Base-by-base conservation (phyloP, 2,113 vertebrate species). In the Galeopterus variegatus region DNA sequence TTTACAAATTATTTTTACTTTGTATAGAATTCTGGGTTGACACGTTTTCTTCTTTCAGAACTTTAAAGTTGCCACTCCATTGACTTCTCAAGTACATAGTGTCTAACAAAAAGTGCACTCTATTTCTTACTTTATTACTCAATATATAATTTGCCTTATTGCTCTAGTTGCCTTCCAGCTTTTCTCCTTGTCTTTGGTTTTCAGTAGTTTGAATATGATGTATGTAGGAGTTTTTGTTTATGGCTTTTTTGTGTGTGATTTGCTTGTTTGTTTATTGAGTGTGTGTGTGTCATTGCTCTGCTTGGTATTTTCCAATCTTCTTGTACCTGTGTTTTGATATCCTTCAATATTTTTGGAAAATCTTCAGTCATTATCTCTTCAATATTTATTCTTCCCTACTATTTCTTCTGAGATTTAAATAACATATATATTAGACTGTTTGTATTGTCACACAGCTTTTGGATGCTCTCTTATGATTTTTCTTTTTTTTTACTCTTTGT, bases 1-100 rank as follows among this genome's bases (percentile, higher is more conserved):
- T 90, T 93, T 79, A 86, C 17, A 45, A 41, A 62, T 88, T 88
- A 36, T 64, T 88, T 95, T 94, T 75, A 36, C 56, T 67, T 81
- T 90, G 56, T 58, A 50, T 33, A 56, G 70, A 83, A 77, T n/a
- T 36, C 45, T 77, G 24, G 2, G 4, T 45, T 76, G 79, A 77
- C 10, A 18, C 8, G 10, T 52, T 92, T 89, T 75, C 17, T 52
- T 72, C 52, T 65, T 75, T 87, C 64, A 86, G 33, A 73, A 50
- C 26, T 73, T 86, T 77, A 56, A 90, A 91, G 48, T 31, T 90
- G 45, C 19, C 69, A 31, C 26, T 77, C 45, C 8, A 14, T 45
- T 77, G 14, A 89, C 82, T 80, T 91, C 26, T 80, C 33, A n/a
- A 72, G 54, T 80, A 28, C 18, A 9, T 69, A 88, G 23, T 14